phyloP scores from a whole-genome alignment of 2,888 invertebrate species.

The Cataglyphis cursor region DNA sequence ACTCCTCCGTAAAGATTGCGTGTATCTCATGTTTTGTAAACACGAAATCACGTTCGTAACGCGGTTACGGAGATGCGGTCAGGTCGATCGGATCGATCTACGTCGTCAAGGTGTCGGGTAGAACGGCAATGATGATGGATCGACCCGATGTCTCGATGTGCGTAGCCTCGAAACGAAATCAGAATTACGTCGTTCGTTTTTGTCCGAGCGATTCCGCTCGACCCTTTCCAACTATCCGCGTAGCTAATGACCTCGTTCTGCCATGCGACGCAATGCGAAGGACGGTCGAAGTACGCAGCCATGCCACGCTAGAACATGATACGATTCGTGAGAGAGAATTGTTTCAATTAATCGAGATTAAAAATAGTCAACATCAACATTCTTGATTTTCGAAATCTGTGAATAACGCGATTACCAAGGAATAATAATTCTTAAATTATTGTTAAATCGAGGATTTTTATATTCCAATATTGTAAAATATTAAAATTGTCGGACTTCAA shows the following conservation, averaged over 20 bases:
- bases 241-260: constrained; percentile 75
- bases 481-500: neutral
- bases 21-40: constrained; percentile 2
- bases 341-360: neutral
- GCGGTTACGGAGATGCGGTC: neutral
- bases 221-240: constrained; percentile 67
- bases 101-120: neutral
- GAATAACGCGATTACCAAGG: neutral
- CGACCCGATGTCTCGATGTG: constrained; percentile 16
- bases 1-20: neutral
- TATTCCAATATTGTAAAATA: neutral
- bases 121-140: constrained; percentile 47
- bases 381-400: neutral
- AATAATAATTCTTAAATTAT: neutral
- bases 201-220: constrained; percentile 67
- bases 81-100: neutral
- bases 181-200: constrained; percentile 52
- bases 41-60: neutral
- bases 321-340: neutral
- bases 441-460: neutral
- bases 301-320: constrained; percentile 56
- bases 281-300: constrained; percentile 65
- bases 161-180: constrained; percentile 43
- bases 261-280: constrained; percentile 64
- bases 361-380: neutral